Base-by-base conservation (phyloP, 2,888 invertebrate species). In the Lasioglossum calceatum region DNA sequence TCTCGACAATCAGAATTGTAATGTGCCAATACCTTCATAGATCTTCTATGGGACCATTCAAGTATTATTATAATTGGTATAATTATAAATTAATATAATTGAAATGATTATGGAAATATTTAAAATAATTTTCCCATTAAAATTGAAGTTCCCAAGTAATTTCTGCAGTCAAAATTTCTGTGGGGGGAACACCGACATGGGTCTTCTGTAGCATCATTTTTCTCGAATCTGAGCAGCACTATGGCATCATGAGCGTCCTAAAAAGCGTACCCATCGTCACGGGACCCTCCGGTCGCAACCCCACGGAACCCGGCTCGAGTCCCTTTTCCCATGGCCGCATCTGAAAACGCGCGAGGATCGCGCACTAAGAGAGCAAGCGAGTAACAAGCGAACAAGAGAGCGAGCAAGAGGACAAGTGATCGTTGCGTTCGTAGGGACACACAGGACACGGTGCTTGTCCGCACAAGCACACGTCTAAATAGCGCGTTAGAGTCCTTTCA, bases 311-410 rank as follows among this genome's bases (percentile, higher is more conserved):
- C 83, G 54, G 76, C 72, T 64, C 74, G 74, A 27, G 44, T 50
- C 70, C 78, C 61, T 74, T 79, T 86, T 81, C 79, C 67, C 81
- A 70, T 73, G 79, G 78, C 76, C 47, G 77, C 23, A 81, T 81
- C 76, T 64, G 75, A 50, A 85, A 81, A 81, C 76, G 78, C 76
- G 76, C 79, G 81, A 77, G 86, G 81, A 85, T 79, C 81, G 64
- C 78, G 76, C 70, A 79, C 77, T 47, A 44, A 27, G 80, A n/a
- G 61, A 61, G n/a, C n/a, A 61, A 61, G 61, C 27, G 61, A 58
- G 58, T 7, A 23, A 54, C 61, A 14, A 27, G 14, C n/a, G 61
- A 23, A 54, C 61, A 4, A 27, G 27, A 10, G 61, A 27, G 61
- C 23, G n/a, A n/a, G 58, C 8, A 58, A n/a, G 58, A 58, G 58